phyloP scores from a whole-genome alignment of 1,140 invertebrate species.

The Ceratina calcarata region DNA sequence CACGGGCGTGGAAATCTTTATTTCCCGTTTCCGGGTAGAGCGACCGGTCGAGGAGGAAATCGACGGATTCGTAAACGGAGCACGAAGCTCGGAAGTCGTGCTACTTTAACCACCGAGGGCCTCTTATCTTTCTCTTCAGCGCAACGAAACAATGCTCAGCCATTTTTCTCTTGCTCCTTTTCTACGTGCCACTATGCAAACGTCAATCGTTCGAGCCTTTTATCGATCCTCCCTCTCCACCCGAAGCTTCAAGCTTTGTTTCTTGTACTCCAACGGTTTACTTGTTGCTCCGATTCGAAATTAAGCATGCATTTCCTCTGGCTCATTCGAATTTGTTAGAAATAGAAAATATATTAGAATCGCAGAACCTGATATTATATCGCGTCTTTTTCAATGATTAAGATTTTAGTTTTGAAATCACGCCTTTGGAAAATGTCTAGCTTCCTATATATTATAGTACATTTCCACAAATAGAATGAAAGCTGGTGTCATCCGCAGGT shows the following conservation, averaged over 20 bases:
- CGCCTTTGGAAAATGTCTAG: no score
- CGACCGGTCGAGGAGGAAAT: neutral
- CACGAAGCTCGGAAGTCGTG: slow-evolving; percentile 2
- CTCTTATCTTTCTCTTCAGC: slow-evolving; percentile 17
- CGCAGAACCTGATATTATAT: no score
- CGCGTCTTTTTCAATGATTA: no score
- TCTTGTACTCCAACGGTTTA: slow-evolving; percentile 1
- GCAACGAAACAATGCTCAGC: slow-evolving; percentile 18
- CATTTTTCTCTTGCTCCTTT: slow-evolving; percentile 23
- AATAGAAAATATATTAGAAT: no score
- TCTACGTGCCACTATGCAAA: slow-evolving; percentile 25
- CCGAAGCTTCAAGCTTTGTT: slow-evolving; percentile 5
- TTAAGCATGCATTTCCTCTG: neutral
- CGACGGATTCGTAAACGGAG: neutral
- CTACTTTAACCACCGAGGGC: slow-evolving; percentile 19
- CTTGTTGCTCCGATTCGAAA: slow-evolving; percentile 19
- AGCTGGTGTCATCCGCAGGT: no score
- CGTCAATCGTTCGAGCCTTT: slow-evolving; percentile 19
- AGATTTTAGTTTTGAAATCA: no score
- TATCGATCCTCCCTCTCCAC: slow-evolving; percentile 1
- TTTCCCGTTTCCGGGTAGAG: neutral
- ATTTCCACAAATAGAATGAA: no score
- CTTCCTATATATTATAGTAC: no score
- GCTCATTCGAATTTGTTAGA: no score
- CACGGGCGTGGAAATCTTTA: slow-evolving; percentile 5